A percentile compares a stretch with the other conserved stretches of the same genome.
phyloP scores from a whole-genome alignment of 2,888 invertebrate species.

The Bruchidius siliquastri region DNA sequence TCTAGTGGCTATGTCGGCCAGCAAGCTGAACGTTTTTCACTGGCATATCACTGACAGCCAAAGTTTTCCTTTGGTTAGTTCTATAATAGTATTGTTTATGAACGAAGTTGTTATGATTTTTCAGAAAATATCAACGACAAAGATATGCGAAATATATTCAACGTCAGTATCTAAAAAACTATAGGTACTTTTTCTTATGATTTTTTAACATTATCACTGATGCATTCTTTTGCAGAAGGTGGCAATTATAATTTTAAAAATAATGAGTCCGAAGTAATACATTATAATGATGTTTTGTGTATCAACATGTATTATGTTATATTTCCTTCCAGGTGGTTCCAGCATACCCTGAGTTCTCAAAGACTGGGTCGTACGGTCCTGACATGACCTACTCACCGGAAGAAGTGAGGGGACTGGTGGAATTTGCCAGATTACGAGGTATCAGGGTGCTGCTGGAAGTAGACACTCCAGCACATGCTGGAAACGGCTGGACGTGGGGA shows the following conservation, averaged over 20 bases:
- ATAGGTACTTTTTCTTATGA: too few species aligned
- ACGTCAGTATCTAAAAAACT: too few species aligned
- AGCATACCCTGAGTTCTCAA: constrained; percentile 70
- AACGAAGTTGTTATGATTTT: too few species aligned
- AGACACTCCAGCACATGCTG: constrained; percentile 86
- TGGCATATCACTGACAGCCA: constrained; percentile 92
- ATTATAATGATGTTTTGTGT: too few species aligned
- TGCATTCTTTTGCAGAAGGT: too few species aligned
- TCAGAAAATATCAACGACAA: too few species aligned
- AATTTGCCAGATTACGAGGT: constrained; percentile 75
- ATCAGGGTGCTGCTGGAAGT: constrained; percentile 84
- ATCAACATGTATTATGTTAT: neutral
- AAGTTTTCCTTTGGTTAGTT: constrained; percentile 73
- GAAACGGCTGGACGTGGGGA: constrained; percentile 84
- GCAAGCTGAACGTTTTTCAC: constrained; percentile 88
- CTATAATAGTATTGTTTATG: too few species aligned
- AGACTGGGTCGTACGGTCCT: constrained; percentile 81
- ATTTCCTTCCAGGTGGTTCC: constrained; percentile 51
- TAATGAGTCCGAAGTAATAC: too few species aligned
- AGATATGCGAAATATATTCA: too few species aligned
- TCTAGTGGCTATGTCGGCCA: constrained; percentile 82
- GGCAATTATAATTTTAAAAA: too few species aligned
- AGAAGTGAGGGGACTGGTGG: constrained; percentile 67
- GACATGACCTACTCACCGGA: constrained; percentile 62
- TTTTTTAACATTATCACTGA: too few species aligned